Evolutionary conservation across 1,140 invertebrate species (phyloP).

Genomic region (Diploscapter pachys): DNA sequence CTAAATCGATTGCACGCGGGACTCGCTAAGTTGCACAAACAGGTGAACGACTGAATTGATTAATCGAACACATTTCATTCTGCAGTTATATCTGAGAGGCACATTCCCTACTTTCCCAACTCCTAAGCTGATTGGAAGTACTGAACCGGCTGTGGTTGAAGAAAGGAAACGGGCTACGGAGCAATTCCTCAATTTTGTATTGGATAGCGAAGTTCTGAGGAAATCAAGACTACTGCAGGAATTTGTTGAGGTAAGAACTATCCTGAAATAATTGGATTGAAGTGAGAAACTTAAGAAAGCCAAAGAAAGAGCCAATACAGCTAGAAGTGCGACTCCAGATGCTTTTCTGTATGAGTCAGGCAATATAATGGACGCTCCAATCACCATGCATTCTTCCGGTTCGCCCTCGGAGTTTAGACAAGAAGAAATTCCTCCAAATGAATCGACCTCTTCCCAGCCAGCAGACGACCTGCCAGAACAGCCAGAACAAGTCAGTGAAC

Average conservation of each 20-base stretch:
- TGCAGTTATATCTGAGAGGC: slow-evolving; percentile 8
- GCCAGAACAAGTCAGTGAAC: too few species aligned
- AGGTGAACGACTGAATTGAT: not conserved
- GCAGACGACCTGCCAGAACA: too few species aligned
- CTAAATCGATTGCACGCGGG: slow-evolving; percentile 11
- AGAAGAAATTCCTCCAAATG: too few species aligned
- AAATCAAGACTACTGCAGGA: slow-evolving; percentile 18
- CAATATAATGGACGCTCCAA: too few species aligned
- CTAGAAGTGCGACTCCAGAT: too few species aligned
- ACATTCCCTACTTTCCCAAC: slow-evolving; percentile 17
- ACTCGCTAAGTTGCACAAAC: slow-evolving; percentile 14
- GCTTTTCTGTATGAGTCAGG: too few species aligned
- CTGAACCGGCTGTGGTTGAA: slow-evolving; percentile 10
- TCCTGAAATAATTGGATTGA: not conserved
- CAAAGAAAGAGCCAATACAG: not conserved
- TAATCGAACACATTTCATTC: too few species aligned
- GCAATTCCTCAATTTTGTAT: slow-evolving; percentile 11
- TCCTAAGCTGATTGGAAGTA: slow-evolving; percentile 8
- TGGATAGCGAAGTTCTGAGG: slow-evolving; percentile 20
- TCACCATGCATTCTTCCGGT: too few species aligned
- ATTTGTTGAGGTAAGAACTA: slow-evolving; percentile 17
- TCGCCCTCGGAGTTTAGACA: too few species aligned
- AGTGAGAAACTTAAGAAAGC: not conserved
- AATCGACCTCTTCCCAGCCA: too few species aligned
- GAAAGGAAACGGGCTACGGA: slow-evolving; percentile 12